A percentile compares a stretch with the other conserved stretches of the same genome.
These are phyloP conservation scores for Piezodorus guildinii DNA, from an alignment of 1,140 invertebrate genomes.

Conservation along the genomic window DNA sequence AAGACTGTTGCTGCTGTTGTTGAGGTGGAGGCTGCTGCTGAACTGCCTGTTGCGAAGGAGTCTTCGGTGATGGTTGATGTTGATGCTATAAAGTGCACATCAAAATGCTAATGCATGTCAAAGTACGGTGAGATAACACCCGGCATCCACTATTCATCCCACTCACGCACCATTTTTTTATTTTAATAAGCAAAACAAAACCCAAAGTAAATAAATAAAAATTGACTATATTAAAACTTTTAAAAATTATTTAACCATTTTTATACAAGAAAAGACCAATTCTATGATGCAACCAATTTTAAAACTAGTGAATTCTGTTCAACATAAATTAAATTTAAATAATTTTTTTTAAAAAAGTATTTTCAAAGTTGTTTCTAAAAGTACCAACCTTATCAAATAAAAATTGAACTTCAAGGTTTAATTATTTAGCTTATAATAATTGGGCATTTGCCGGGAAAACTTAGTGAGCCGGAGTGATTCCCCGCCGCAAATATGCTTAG, in stretches of 20 bases:
- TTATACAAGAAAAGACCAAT: too few relatives aligned
- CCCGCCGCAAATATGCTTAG: constrained; percentile 15
- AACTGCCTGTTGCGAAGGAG: neutral
- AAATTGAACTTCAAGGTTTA: too few relatives aligned
- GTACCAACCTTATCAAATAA: too few relatives aligned
- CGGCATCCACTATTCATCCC: constrained; percentile 13
- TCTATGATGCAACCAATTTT: too few relatives aligned
- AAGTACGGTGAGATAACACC: constrained; percentile 17
- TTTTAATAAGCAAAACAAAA: too few relatives aligned
- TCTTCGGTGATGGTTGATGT: neutral
- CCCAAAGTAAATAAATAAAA: too few relatives aligned
- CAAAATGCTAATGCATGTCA: constrained; percentile 14
- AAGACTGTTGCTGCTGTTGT: neutral
- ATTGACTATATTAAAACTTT: too few relatives aligned
- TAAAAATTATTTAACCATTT: too few relatives aligned
- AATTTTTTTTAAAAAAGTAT: too few relatives aligned
- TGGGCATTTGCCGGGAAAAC: neutral
- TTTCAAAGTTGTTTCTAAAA: too few relatives aligned
- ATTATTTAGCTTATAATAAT: neutral
- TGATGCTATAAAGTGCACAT: constrained; percentile 13
- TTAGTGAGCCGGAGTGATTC: constrained; percentile 12
- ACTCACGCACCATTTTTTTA: neutral
- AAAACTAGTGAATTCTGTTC: too few relatives aligned
- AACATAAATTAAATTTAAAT: too few relatives aligned
- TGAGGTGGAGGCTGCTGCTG: neutral